Evolutionary conservation across 2,888 invertebrate genomes (phyloP), one percentile per base, ranked within the genome.

Genomic region (Sepioteuthis lessoniana): DNA sequence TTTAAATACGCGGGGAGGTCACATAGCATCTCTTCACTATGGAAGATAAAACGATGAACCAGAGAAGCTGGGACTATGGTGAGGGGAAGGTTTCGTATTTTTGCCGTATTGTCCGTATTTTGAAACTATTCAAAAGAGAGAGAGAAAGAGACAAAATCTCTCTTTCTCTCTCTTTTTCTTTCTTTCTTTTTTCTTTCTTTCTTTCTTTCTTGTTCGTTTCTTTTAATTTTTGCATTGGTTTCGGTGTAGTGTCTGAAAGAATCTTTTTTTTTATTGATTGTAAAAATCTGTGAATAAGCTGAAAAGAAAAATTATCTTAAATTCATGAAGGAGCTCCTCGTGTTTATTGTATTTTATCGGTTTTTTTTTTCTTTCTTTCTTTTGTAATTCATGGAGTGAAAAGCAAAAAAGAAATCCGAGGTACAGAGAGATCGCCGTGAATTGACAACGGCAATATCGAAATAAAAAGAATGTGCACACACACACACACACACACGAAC

Each of bases 221-320:
- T 55, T 21, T 55, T 5, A 28, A 5, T 35, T 35, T 76, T 35
- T 13, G n/a, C 76, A 10, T 76, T n/a, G 76, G n/a, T 35, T 76
- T 76, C n/a, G n/a, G 76, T 76, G 76, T 16, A 35, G n/a, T 35
- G 76, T 76, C n/a, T 76, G 76, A 76, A 76, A n/a, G 76, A 13
- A 35, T 76, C 76, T 76, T 76, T 76, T 76, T n/a, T n/a, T 76
- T 76, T 76, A 76, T 76, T n/a, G 76, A 76, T 76, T 76, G n/a
- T n/a, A 76, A 76, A 76, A 76, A 76, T 76, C 76, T 76, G 76
- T 35, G 76, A 76, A 76, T 76, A 76, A 76, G n/a, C 76, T 76
- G 76, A 76, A 76, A 76, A 76, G 76, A 76, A 76, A 76, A 76
- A 76, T 76, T 76, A 76, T 76, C 76, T 76, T n/a, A 76, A 76